Percentiles rank a stretch among this genome's conserved stretches.
These are phyloP conservation scores for Pollimyrus isidori DNA, from an alignment of 2,113 vertebrate species.

Conservation along the genomic window DNA sequence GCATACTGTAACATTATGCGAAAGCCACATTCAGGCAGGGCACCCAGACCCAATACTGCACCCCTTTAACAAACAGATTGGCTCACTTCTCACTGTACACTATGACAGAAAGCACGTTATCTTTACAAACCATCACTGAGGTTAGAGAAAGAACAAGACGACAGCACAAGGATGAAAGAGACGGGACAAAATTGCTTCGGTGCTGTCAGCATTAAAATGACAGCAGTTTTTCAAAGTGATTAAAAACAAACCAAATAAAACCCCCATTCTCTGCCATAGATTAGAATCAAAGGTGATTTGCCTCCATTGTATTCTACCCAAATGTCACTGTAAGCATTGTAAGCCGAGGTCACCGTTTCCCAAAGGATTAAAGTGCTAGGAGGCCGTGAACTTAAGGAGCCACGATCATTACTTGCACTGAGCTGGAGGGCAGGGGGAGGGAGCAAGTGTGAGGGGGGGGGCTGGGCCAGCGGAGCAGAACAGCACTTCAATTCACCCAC, in stretches of 20 bases:
- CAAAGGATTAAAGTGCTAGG: too few species aligned
- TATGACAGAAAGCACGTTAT: not conserved
- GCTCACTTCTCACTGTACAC: not conserved
- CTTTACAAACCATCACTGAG: not conserved
- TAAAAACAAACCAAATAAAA: not conserved
- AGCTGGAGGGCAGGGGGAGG: slow-evolving; percentile 17
- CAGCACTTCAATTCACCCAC: slow-evolving; percentile 48
- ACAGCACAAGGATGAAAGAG: not conserved
- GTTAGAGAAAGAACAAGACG: not conserved
- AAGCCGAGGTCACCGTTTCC: not conserved
- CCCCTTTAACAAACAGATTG: not conserved
- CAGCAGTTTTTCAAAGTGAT: not conserved
- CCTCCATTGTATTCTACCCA: not conserved
- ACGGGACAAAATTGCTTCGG: not conserved
- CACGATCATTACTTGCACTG: slow-evolving; percentile 23
- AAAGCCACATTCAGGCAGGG: not conserved
- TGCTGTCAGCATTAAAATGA: not conserved
- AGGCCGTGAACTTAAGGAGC: not conserved
- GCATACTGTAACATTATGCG: not conserved
- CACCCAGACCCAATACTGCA: not conserved
- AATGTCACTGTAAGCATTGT: not conserved
- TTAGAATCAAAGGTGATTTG: not conserved
- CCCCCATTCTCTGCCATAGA: not conserved
- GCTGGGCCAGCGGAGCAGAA: slow-evolving; percentile 44
- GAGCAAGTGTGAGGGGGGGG: not conserved